Percentiles rank a stretch among this genome's conserved stretches.
These are phyloP conservation scores for Idaea dimidiata DNA, from an alignment of 2,888 invertebrate genomes.

Conservation along the genomic window DNA sequence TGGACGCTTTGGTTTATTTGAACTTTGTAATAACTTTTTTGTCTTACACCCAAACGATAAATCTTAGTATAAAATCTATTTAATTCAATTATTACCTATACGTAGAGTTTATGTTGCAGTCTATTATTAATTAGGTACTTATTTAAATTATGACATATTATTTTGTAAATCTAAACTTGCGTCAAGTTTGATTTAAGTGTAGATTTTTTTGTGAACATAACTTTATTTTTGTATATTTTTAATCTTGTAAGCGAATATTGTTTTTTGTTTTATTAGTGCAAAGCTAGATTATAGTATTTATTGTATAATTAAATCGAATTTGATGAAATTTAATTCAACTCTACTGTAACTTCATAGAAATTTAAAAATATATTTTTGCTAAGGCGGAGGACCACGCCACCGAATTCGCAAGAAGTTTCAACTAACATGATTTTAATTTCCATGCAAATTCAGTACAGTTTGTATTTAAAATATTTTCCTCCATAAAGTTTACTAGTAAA, in stretches of 20 bases:
- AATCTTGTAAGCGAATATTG: neutral
- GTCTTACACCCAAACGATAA: neutral
- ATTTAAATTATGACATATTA: neutral
- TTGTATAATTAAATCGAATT: neutral
- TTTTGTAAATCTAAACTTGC: neutral
- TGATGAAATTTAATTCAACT: neutral
- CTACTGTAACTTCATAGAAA: neutral
- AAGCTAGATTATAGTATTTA: neutral
- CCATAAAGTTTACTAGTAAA: too few species aligned
- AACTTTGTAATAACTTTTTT: conserved; percentile 25
- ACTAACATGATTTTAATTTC: too few species aligned
- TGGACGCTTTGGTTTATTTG: conserved; percentile 20
- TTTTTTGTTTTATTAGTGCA: neutral
- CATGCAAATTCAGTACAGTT: too few species aligned
- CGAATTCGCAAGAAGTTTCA: too few species aligned
- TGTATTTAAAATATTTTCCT: too few species aligned
- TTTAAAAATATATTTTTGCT: neutral
- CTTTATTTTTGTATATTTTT: neutral
- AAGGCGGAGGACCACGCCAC: too few species aligned
- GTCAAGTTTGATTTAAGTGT: neutral
- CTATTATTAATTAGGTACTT: neutral
- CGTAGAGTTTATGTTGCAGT: neutral
- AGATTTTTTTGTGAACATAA: neutral
- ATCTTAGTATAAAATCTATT: neutral
- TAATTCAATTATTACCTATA: neutral